phyloP scores from a whole-genome alignment of 2,113 vertebrate species.

The Cavia aperea region DNA sequence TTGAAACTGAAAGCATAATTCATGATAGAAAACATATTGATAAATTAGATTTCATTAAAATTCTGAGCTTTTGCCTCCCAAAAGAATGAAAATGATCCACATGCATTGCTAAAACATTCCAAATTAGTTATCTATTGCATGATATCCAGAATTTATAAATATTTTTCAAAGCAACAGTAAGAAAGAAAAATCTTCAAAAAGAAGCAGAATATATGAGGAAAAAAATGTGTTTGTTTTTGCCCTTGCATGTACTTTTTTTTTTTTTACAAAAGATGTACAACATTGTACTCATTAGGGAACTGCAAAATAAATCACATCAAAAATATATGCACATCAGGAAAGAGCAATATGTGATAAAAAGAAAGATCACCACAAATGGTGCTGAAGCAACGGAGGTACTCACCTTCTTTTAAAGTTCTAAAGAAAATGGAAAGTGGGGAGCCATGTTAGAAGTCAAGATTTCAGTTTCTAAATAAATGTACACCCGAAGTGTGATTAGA shows the following conservation, averaged over 20 bases:
- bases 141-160: not conserved
- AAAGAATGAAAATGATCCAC: not conserved
- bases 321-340: not conserved
- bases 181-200: not conserved
- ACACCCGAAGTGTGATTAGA: not conserved
- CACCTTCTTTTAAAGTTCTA: not conserved
- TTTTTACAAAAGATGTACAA: not conserved
- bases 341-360: not conserved
- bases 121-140: not conserved
- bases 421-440: not conserved
- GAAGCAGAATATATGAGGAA: not conserved
- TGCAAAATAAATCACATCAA: not conserved
- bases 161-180: not conserved
- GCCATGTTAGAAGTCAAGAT: not conserved
- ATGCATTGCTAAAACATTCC: not conserved
- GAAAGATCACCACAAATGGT: not conserved
- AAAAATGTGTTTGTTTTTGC: not conserved
- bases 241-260: not conserved
- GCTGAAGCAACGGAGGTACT: too few relatives aligned
- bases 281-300: not conserved
- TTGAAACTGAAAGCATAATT: not conserved
- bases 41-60: not conserved
- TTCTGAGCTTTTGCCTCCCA: not conserved
- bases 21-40: not conserved
- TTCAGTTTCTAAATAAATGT: not conserved